These are phyloP conservation scores for Orthonychiurus folsomi DNA, from an alignment of 2,888 invertebrate genomes.

Conservation along the genomic window DNA sequence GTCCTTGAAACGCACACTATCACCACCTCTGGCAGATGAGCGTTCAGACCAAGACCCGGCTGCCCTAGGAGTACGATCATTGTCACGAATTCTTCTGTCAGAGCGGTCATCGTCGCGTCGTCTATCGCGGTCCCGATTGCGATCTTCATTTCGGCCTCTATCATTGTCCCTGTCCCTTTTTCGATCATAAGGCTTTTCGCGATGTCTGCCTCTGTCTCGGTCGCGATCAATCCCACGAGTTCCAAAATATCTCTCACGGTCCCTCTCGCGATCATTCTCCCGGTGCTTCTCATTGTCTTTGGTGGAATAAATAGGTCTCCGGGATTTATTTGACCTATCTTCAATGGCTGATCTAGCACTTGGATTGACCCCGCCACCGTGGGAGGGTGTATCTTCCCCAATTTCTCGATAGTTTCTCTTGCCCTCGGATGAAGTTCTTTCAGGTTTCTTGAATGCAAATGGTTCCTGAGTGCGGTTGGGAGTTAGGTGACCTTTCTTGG, in stretches of 20 bases:
- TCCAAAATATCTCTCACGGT: constrained; percentile 46
- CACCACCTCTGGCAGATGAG: constrained; percentile 29
- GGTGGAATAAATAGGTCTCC: constrained; percentile 62
- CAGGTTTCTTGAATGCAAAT: constrained; percentile 14
- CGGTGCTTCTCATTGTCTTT: constrained; percentile 53
- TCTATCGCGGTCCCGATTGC: constrained; percentile 37
- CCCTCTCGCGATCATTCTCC: background rate
- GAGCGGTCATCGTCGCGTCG: constrained; percentile 40
- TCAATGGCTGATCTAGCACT: constrained; percentile 64
- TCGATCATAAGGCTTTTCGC: constrained; percentile 34
- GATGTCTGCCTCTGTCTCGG: constrained; percentile 28
- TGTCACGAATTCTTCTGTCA: constrained; percentile 17
- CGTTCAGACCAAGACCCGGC: constrained; percentile 15
- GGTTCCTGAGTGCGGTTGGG: constrained; percentile 24
- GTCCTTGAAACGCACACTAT: constrained; percentile 57
- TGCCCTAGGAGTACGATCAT: constrained; percentile 31
- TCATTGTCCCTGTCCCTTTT: constrained; percentile 41
- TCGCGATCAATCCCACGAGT: constrained; percentile 42
- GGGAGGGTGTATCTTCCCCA: constrained; percentile 82
- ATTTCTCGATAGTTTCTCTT: constrained; percentile 58
- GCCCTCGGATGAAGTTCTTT: constrained; percentile 13
- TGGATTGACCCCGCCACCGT: constrained; percentile 83
- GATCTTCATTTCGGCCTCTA: constrained; percentile 43
- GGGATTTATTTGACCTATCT: constrained; percentile 54
- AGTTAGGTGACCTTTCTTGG: constrained; percentile 40